Evolutionary conservation across 2,113 vertebrate genomes (phyloP), one percentile per base, ranked within the genome.

Genomic region (Tachysurus vachellii): DNA sequence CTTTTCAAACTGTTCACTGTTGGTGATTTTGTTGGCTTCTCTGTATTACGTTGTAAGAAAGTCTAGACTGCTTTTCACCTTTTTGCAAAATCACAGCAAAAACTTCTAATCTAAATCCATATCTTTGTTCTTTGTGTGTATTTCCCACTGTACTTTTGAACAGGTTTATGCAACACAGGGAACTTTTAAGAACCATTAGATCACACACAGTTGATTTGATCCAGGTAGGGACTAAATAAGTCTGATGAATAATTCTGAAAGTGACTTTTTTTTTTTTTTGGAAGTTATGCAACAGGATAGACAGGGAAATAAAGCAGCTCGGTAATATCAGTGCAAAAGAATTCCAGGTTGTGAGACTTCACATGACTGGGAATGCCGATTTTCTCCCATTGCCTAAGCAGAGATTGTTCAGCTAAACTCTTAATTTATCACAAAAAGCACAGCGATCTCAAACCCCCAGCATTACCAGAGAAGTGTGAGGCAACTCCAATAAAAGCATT

Each of bases 171-270:
- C 53, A 85, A 85, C 36, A 13, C 11, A 77, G 80, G 86, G 44
- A 82, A 73, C 1, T 87, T 86, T 82, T 82, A 73, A 42, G 23
- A 73, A 87, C 57, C 2, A 5, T 81, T 86, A 23, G 56, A 73
- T 82, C 66, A 59, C 7, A 57, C 53, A 50, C 28, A 23, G 8
- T 9, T 56, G 53, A 86, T 86, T 59, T 80, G 2, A 81, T 66
- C 59, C 86, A 82, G 86, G 66, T 82, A 17, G 23, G 9, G n/a
- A 0, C 56, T 13, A 3, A 54, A 54, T 31, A 23, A 50, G 23
- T 70, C 42, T 56, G 16, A 21, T 86, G 61, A 80, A 56, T 70
- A 81, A 87, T 87, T 82, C 16, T 82, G 80, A 87, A 82, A 82
- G 66, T 61, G 80, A 44, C 36, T 50, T 50, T 50, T 50, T 62